Base-by-base conservation (phyloP, 2,113 vertebrate genomes). In the Cynoglossus semilaevis region DNA sequence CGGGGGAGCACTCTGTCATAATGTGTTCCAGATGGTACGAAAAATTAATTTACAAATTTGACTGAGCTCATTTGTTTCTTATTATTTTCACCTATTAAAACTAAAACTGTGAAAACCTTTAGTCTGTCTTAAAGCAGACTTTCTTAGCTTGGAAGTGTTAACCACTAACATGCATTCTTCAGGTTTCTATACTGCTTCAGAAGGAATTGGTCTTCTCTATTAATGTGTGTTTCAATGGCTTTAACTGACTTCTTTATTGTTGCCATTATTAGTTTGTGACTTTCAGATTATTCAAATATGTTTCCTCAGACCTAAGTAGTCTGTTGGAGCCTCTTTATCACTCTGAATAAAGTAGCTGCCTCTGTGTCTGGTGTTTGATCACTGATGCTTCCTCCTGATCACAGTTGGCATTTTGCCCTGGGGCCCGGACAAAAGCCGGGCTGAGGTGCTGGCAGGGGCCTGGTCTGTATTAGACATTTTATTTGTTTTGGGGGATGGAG, bases 401-500 rank as follows among this genome's bases (percentile, higher is more conserved):
- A 74, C 76, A 67, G 74, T 64, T 80, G 70, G 73, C 77, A 66
- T 75, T 75, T 68, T 79, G 79, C 70, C 74, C 61, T n/a, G 53
- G 73, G 79, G 78, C 72, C 64, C 15, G 57, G 62, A 72, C 76
- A 83, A 78, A 85, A 65, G 76, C 58, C 44, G 19, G 54, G 51
- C 56, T 62, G 62, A 72, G 72, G 79, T 40, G 52, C 80, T 42
- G 42, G 38, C 59, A 70, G 79, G 75, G 80, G 76, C 65, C 74
- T 80, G 71, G 60, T 58, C 70, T 83, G 55, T 76, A 82, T 87
- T 81, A 77, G 67, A 75, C 69, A 40, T 67, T 75, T 70, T 83
- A 79, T 88, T 85, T 88, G 74, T 87, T 86, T 86, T 73, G 76
- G 79, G 72, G 77, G 83, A 50, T 72, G 73, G 66, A 46, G 67